Evolutionary conservation across 2,113 vertebrate genomes (phyloP).

Genomic region (Labrus mixtus): DNA sequence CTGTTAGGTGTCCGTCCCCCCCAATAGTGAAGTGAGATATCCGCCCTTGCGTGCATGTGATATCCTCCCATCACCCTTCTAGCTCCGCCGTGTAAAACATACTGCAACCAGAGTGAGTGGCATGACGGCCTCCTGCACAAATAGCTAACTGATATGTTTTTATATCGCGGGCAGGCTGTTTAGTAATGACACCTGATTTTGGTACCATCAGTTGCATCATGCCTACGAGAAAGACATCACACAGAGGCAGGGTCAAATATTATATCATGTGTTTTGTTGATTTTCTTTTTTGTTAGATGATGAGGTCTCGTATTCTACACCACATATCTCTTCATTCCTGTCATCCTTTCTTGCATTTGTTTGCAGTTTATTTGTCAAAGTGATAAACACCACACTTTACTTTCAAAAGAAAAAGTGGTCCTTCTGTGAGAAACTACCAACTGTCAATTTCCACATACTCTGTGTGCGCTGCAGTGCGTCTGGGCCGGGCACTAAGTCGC

Average conservation of each 20-base stretch:
- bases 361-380: background rate
- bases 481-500: too few relatives aligned
- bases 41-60: too few relatives aligned
- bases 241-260: background rate
- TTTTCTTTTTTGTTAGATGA: background rate
- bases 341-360: background rate
- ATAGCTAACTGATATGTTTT: conserved; percentile 11
- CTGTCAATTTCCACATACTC: too few relatives aligned
- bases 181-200: conserved; percentile 1
- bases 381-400: too few relatives aligned
- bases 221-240: background rate
- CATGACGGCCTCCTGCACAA: background rate
- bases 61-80: background rate
- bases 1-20: too few relatives aligned
- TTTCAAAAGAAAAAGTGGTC: too few relatives aligned
- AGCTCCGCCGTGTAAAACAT: background rate
- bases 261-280: conserved; percentile 5
- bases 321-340: background rate
- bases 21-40: too few relatives aligned
- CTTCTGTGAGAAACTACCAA: too few relatives aligned
- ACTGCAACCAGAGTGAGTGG: background rate
- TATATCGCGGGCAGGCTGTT: conserved; percentile 4
- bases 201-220: conserved; percentile 10
- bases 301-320: background rate
- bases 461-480: too few relatives aligned